Evolutionary conservation across 1,140 invertebrate species (phyloP), one percentile per base, ranked within the genome.

Genomic region (Drosophila watanabei): DNA sequence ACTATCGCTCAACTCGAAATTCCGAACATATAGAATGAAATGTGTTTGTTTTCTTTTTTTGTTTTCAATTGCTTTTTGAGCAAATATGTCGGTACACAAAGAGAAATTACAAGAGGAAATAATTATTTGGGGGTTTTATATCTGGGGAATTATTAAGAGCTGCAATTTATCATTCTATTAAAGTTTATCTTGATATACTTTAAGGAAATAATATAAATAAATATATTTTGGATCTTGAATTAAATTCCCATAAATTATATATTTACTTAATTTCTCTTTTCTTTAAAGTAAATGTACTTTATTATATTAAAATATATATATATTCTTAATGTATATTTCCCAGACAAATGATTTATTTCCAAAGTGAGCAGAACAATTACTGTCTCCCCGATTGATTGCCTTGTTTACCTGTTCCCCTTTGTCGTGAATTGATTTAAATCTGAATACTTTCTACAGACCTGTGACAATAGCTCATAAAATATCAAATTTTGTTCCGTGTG

Each of bases 1-100:
- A 59, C 70, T 73, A 73, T 73, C 70, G 68, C 45, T 61, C 54
- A 72, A 52, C 68, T 71, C 68, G 24, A 71, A 73, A 73, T 73
- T 43, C 70, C 70, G 46, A 60, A 72, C 54, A 60, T 73, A 73
- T 51, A 73, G 54, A 51, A 59, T 51, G 62, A 69, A 68, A 69
- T 72, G 51, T 72, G 65, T 71, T 49, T 71, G 41, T 71, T 59
- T 71, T 59, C 20, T 2, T 54, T 24, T 51, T 41, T n/a, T 49
- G 13, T 11, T 43, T 45, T 46, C 64, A 66, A 66, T 66, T 66
- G 58, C 64, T 66, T 65, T 64, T 64, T 28, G 24, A 30, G 59
- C 58, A 66, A 46, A 66, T 16, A 48, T 66, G 62, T 48, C 10
- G 16, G 16, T 46, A 35, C 68, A 71, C 68, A 56, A 28, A 6